These are phyloP conservation scores for Hemicentrotus pulcherrimus DNA, from an alignment of 35 echinoderm and acorn worm genomes.

Conservation along the genomic window DNA sequence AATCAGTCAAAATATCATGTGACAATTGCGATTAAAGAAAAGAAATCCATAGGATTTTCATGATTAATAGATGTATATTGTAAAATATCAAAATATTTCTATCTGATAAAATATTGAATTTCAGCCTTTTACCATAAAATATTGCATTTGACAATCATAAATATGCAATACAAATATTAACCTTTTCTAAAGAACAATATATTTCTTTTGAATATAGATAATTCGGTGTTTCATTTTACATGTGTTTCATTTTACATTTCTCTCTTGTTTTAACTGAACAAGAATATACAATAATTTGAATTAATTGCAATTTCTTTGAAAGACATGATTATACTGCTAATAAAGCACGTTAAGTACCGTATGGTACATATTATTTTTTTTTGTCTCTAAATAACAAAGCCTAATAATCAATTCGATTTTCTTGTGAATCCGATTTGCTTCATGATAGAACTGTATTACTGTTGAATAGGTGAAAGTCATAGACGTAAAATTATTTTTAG, in stretches of 20 bases:
- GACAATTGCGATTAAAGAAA: not conserved
- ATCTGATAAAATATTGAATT: not conserved
- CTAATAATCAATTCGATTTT: not conserved
- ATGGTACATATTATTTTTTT: not conserved
- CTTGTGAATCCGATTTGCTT: not conserved
- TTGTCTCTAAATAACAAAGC: not conserved
- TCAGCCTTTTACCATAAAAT: not conserved
- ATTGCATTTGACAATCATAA: not conserved
- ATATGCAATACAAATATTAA: not conserved
- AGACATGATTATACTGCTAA: not conserved
- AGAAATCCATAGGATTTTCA: not conserved
- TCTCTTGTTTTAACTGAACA: not conserved
- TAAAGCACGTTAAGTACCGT: not conserved
- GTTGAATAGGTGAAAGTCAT: not conserved
- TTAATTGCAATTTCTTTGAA: not conserved
- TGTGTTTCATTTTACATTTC: not conserved
- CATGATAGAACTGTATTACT: not conserved
- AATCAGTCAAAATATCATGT: not conserved
- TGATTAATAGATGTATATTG: not conserved
- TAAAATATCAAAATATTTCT: not conserved
- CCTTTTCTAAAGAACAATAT: not conserved
- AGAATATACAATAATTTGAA: not conserved
- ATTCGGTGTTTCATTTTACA: not conserved
- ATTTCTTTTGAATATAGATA: not conserved
- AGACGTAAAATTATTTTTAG: not conserved